Evolutionary conservation across 2,113 vertebrate genomes (phyloP).

Genomic region (Hippocampus mohnikei): DNA sequence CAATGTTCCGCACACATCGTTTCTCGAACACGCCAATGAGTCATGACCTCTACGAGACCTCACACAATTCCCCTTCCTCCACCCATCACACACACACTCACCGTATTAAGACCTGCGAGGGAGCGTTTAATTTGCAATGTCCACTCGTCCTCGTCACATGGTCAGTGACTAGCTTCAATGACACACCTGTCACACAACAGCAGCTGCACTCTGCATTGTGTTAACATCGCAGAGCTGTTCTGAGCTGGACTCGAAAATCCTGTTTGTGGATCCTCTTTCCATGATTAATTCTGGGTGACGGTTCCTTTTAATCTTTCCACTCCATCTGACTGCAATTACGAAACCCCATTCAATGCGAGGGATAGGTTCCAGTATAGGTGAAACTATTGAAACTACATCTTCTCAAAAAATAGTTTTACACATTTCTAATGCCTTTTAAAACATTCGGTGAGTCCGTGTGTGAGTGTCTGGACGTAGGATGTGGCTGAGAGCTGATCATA

Average conservation of each 20-base stretch:
- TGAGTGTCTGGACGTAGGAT: too few species aligned
- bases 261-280: neutral
- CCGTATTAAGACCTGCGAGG: neutral
- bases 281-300: neutral
- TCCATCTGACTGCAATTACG: neutral
- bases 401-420: too few species aligned
- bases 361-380: neutral
- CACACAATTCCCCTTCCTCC: neutral
- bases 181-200: neutral
- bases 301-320: neutral
- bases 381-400: too few species aligned
- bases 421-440: too few species aligned
- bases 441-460: too few species aligned
- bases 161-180: neutral
- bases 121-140: neutral
- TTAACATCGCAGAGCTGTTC: neutral
- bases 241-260: neutral
- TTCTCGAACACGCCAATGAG: neutral
- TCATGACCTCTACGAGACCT: neutral
- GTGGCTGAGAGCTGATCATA: too few species aligned
- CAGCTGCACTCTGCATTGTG: neutral
- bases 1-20: neutral
- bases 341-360: neutral
- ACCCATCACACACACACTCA: neutral
- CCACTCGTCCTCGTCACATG: neutral